Evolutionary conservation across 30 jellyfish, hydroid and myxozoan genomes (phyloP).

Genomic region (Aurelia sp.): DNA sequence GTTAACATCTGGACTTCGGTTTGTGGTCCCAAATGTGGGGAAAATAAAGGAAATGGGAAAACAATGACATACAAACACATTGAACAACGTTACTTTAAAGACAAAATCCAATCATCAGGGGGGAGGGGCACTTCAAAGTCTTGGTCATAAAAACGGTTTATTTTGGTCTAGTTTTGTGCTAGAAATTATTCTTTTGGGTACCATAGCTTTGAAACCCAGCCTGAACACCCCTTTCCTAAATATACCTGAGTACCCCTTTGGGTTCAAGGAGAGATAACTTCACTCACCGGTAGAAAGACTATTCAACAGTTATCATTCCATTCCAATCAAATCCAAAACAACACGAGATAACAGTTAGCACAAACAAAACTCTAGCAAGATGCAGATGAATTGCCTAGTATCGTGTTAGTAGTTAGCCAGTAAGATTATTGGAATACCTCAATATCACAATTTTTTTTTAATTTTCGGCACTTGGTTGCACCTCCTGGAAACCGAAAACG

Average conservation of each 20-base stretch:
- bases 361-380: constrained; percentile 6
- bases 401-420: background rate
- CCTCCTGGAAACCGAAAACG: constrained; percentile 19
- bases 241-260: background rate
- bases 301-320: background rate
- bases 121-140: background rate
- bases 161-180: constrained; percentile 1
- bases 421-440: constrained; percentile 7
- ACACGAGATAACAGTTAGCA: background rate
- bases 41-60: too few relatives aligned
- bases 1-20: too few relatives aligned
- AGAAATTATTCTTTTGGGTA: background rate
- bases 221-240: constrained; percentile 1
- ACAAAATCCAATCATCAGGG: background rate
- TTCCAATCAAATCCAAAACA: constrained; percentile 10
- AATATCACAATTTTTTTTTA: background rate
- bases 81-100: too few relatives aligned
- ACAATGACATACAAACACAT: too few relatives aligned
- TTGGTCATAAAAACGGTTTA: background rate
- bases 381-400: constrained; percentile 10
- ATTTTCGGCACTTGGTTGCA: constrained; percentile 9
- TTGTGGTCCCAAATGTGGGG: too few relatives aligned
- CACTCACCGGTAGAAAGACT: background rate
- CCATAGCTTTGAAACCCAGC: background rate
- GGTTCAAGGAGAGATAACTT: background rate